Percentiles rank a stretch among this genome's conserved stretches.
phyloP scores from a whole-genome alignment of 2,888 invertebrate genomes.

The Torymus aiolomorphi region DNA sequence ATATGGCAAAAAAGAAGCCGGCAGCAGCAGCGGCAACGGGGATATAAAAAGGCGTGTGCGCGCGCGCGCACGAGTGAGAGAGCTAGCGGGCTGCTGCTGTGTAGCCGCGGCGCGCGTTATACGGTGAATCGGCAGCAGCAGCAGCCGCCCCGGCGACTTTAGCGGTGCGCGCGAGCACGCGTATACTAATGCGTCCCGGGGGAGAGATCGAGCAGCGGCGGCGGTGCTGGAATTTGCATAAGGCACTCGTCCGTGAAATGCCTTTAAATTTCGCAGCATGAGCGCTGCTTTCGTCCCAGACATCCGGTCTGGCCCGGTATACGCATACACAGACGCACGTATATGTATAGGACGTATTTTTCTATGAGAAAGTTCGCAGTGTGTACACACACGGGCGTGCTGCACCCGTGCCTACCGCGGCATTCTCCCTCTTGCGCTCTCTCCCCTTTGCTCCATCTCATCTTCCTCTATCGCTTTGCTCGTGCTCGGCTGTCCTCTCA shows the following conservation, averaged over 20 bases:
- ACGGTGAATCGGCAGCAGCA: slow-evolving; percentile 20
- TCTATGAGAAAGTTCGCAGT: background rate
- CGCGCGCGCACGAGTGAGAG: no score
- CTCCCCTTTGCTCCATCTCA: background rate
- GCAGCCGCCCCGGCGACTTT: background rate
- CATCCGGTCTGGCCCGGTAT: slow-evolving; percentile 12
- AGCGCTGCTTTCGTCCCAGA: background rate
- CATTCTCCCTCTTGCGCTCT: background rate
- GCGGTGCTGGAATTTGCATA: slow-evolving; percentile 28
- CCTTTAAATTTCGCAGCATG: slow-evolving; percentile 32
- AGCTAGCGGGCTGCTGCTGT: no score
- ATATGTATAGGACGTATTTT: background rate
- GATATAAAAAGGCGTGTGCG: no score
- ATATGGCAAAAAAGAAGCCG: background rate
- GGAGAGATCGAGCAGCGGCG: background rate
- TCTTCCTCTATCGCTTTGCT: background rate
- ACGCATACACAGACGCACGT: background rate
- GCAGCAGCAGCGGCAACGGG: no score
- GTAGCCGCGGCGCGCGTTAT: no score
- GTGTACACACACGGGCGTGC: no score
- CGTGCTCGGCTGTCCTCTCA: background rate
- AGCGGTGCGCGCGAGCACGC: background rate
- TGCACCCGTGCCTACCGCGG: no score
- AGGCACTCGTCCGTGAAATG: slow-evolving; percentile 32
- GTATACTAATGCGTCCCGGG: slow-evolving; percentile 4